phyloP scores from a whole-genome alignment of 1,140 invertebrate genomes.

The Pentalonia nigronervosa region DNA sequence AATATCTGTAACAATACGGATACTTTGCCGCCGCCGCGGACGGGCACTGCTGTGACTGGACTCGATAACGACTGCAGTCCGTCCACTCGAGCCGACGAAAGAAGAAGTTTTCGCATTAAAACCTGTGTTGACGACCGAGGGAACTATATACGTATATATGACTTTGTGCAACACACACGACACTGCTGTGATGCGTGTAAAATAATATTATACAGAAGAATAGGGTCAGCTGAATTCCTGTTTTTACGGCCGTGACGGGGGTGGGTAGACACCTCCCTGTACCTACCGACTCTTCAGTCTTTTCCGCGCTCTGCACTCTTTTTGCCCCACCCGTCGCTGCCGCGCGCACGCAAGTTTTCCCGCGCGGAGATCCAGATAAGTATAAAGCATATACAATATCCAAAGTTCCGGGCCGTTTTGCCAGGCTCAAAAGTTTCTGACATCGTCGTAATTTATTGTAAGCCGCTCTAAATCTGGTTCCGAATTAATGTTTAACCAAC shows the following conservation, averaged over 20 bases:
- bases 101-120: neutral
- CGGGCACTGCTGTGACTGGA: conserved; percentile 1
- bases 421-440: conserved; percentile 37
- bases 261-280: neutral
- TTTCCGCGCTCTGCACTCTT: neutral
- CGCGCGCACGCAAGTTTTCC: neutral
- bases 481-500: conserved; percentile 55
- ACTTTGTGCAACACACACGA: neutral
- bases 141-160: neutral
- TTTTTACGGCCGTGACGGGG: neutral
- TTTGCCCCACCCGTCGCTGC: neutral
- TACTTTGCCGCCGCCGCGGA: neutral
- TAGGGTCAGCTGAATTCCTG: neutral
- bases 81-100: neutral
- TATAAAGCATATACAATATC: conserved; percentile 15
- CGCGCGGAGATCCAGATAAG: conserved; percentile 38
- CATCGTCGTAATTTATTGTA: conserved; percentile 40
- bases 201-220: conserved; percentile 1
- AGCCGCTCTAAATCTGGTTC: conserved; percentile 32
- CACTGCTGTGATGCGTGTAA: neutral
- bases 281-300: neutral
- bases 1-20: neutral
- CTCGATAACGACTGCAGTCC: conserved; percentile 40
- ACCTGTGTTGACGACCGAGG: neutral
- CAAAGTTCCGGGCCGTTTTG: conserved; percentile 50